Conservation (phyloP, 2,797 vertebrate genomes). For the Fratercula arctica region DNA sequence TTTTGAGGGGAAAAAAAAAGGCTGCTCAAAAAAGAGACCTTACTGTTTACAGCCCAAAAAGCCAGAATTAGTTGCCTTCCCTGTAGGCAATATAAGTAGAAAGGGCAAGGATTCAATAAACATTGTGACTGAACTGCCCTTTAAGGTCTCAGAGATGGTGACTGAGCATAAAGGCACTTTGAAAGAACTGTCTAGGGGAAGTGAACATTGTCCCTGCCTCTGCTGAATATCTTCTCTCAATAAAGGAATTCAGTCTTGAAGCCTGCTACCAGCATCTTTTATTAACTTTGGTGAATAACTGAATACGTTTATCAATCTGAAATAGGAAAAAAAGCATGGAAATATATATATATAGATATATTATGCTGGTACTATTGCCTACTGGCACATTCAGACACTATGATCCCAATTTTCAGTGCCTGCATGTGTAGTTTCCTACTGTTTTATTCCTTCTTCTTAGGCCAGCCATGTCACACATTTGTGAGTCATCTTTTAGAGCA, state of each 20-base stretch:
- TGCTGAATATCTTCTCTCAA: not conserved
- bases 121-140: constrained; percentile 29
- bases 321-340: not conserved
- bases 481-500: not conserved
- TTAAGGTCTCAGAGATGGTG: not conserved
- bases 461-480: not conserved
- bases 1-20: not conserved
- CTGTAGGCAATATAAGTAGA: constrained; percentile 5
- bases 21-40: not conserved
- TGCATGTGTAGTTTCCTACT: not conserved
- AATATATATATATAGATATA: not conserved
- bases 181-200: not conserved
- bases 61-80: not conserved
- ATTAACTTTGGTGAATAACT: not conserved
- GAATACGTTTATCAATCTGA: not conserved
- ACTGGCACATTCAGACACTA: not conserved
- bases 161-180: not conserved
- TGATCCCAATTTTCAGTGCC: not conserved
- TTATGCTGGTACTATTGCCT: not conserved
- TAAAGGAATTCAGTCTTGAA: not conserved
- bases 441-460: not conserved
- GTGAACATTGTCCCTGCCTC: not conserved
- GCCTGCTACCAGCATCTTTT: not conserved
- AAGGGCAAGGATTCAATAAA: constrained; percentile 51
- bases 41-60: not conserved